Conservation (phyloP, 1,140 invertebrate species). For the Atta texana region DNA sequence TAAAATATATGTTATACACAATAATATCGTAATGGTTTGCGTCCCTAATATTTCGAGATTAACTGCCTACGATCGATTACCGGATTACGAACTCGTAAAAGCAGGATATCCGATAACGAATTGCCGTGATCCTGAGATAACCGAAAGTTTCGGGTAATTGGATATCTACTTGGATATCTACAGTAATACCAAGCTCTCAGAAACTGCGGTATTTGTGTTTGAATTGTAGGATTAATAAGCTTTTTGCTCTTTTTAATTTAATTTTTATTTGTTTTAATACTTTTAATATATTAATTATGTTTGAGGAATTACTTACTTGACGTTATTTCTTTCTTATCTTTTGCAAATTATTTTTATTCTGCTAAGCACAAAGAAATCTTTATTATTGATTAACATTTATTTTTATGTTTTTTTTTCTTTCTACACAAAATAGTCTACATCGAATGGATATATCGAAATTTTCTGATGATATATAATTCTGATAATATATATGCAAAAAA, state of each 20-base stretch:
- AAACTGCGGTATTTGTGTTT: neutral
- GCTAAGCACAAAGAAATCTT: neutral
- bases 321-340: neutral
- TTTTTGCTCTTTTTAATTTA: slow-evolving; percentile 21
- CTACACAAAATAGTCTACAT: neutral
- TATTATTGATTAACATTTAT: slow-evolving; percentile 30
- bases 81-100: slow-evolving; percentile 63
- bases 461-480: neutral
- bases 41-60: slow-evolving; percentile 62
- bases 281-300: slow-evolving; percentile 26
- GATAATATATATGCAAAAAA: neutral
- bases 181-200: slow-evolving; percentile 44
- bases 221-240: slow-evolving; percentile 40
- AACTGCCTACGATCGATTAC: slow-evolving; percentile 62
- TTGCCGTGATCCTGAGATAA: slow-evolving; percentile 60
- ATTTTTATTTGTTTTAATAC: slow-evolving; percentile 39
- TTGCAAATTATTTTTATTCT: neutral
- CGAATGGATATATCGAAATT: neutral
- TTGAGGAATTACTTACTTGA: slow-evolving; percentile 5
- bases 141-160: slow-evolving; percentile 61
- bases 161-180: slow-evolving; percentile 59
- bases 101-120: slow-evolving; percentile 63
- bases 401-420: neutral
- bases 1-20: neutral
- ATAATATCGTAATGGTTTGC: slow-evolving; percentile 56